A percentile compares a stretch with the other conserved stretches of the same genome.
Evolutionary conservation across 2,888 invertebrate genomes (phyloP).

Genomic region (Xestia xanthographa): DNA sequence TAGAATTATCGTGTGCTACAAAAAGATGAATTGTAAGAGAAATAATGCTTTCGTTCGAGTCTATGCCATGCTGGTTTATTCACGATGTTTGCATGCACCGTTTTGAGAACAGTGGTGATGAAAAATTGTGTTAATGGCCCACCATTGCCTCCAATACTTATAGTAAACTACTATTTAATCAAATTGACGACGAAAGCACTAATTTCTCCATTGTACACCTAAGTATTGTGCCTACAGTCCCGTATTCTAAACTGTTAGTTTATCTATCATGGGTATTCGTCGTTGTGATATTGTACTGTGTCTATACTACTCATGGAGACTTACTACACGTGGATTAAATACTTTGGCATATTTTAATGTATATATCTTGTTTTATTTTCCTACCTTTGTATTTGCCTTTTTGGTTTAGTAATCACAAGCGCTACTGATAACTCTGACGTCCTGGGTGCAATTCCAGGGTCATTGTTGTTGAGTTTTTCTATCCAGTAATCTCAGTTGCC

Average conservation of each 20-base stretch:
- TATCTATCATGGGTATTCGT: constrained; percentile 74
- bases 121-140: neutral
- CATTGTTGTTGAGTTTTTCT: neutral
- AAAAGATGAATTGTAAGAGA: constrained; percentile 6
- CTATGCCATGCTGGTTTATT: neutral
- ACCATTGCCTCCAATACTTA: neutral
- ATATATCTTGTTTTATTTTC: constrained; percentile 73
- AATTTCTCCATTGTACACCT: neutral
- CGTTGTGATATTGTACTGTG: constrained; percentile 80
- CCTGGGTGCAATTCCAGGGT: neutral
- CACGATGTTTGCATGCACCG: neutral
- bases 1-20: constrained; percentile 23
- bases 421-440: neutral
- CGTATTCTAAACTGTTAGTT: constrained; percentile 50
- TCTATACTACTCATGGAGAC: constrained; percentile 69
- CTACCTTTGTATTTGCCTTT: neutral
- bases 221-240: constrained; percentile 63
- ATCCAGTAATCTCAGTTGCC: neutral
- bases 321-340: constrained; percentile 81
- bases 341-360: constrained; percentile 84
- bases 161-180: neutral
- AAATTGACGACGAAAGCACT: constrained; percentile 11
- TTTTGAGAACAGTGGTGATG: neutral
- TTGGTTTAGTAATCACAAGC: neutral
- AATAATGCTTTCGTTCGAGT: constrained; percentile 27